Evolutionary conservation across 2,113 vertebrate species (phyloP).

Genomic region (Plectropomus leopardus): DNA sequence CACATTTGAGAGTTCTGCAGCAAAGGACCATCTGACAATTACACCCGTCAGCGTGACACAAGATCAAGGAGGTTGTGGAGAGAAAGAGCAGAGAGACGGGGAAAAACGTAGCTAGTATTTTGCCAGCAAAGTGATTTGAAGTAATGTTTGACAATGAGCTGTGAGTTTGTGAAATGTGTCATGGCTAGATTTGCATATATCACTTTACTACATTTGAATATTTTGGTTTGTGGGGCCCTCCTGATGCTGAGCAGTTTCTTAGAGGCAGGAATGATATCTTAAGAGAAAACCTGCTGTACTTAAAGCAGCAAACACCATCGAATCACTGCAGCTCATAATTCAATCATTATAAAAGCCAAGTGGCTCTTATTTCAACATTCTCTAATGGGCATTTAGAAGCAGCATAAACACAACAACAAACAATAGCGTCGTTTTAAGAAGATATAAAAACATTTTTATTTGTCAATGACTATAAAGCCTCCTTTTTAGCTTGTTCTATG

Average conservation of each 20-base stretch:
- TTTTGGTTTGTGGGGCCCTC: slow-evolving; percentile 36
- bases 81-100: slow-evolving; percentile 35
- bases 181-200: slow-evolving; percentile 64
- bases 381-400: not conserved
- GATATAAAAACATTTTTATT: not conserved
- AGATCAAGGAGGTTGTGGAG: slow-evolving; percentile 74
- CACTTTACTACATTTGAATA: slow-evolving; percentile 58
- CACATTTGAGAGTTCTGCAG: slow-evolving; percentile 63
- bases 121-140: slow-evolving; percentile 65
- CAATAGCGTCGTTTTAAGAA: not conserved
- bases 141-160: slow-evolving; percentile 73
- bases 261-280: slow-evolving; percentile 10
- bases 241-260: slow-evolving; percentile 25
- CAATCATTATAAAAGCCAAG: not conserved
- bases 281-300: not conserved
- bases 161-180: slow-evolving; percentile 62
- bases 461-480: not conserved
- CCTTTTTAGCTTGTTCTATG: not conserved
- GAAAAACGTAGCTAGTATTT: slow-evolving; percentile 36
- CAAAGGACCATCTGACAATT: slow-evolving; percentile 74
- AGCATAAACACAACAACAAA: not conserved
- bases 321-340: slow-evolving; percentile 8
- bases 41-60: slow-evolving; percentile 71
- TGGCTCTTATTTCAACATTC: not conserved
- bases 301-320: not conserved